A percentile compares a stretch with the other conserved stretches of the same genome.
phyloP scores from a whole-genome alignment of 2,113 vertebrate genomes.

The Bos indicus region DNA sequence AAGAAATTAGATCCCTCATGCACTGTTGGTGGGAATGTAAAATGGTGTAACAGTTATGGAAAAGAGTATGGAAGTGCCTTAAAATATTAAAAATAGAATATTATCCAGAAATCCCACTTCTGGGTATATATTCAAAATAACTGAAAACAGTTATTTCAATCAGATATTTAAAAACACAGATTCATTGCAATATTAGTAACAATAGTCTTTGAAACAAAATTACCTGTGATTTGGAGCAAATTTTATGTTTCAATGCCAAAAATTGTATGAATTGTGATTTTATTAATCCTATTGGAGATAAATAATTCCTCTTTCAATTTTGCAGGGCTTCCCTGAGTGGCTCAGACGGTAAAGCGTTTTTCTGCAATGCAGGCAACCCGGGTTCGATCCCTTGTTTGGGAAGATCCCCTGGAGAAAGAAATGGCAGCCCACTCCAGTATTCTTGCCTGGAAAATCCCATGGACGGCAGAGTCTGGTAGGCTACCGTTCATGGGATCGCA shows the following conservation, averaged over 20 bases:
- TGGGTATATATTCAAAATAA: not conserved
- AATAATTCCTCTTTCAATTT: not conserved
- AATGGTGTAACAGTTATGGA: not conserved
- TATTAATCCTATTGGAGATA: not conserved
- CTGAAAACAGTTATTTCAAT: not conserved
- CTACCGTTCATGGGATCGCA: too few relatives aligned
- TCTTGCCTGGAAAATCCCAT: too few relatives aligned
- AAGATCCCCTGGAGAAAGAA: too few relatives aligned
- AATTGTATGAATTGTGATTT: conserved; percentile 1
- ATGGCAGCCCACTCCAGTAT: too few relatives aligned
- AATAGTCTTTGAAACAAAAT: conserved; percentile 18
- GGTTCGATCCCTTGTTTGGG: too few relatives aligned
- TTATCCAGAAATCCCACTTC: not conserved
- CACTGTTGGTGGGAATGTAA: not conserved
- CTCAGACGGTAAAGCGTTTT: too few relatives aligned
- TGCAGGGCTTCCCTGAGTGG: not conserved
- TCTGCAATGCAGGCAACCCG: too few relatives aligned
- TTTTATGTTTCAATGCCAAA: not conserved
- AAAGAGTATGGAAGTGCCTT: not conserved
- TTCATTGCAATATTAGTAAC: not conserved
- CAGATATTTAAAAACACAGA: not conserved
- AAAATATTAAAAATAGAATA: not conserved
- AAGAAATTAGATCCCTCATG: not conserved
- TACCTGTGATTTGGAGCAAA: not conserved
- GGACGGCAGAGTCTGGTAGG: too few relatives aligned